phyloP scores from a whole-genome alignment of 1,140 invertebrate genomes.

The Atta colombica region DNA sequence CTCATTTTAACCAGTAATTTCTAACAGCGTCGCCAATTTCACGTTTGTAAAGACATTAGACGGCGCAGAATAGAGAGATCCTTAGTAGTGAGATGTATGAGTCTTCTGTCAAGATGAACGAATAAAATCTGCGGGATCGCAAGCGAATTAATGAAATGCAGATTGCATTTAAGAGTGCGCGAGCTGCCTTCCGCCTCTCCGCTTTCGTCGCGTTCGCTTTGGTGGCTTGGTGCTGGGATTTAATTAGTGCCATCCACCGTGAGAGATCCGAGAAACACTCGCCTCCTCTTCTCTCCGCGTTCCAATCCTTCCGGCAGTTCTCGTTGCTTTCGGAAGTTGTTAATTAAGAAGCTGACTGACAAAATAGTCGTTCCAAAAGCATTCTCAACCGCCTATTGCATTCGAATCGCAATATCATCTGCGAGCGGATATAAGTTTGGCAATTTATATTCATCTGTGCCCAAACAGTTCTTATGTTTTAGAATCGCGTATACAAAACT shows the following conservation, averaged over 20 bases:
- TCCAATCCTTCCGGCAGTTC: slow-evolving; percentile 49
- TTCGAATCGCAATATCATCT: slow-evolving; percentile 58
- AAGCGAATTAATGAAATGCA: slow-evolving; percentile 83
- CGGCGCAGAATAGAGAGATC: slow-evolving; percentile 54
- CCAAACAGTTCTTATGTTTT: neutral
- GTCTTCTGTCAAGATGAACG: slow-evolving; percentile 59
- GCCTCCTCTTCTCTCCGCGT: slow-evolving; percentile 29
- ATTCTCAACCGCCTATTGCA: slow-evolving; percentile 39
- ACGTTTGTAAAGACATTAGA: slow-evolving; percentile 53
- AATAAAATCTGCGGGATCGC: slow-evolving; percentile 71
- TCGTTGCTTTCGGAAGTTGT: slow-evolving; percentile 76
- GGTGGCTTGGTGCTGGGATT: slow-evolving; percentile 79
- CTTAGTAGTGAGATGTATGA: slow-evolving; percentile 12
- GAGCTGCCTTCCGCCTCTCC: slow-evolving; percentile 68
- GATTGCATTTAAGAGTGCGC: slow-evolving; percentile 82
- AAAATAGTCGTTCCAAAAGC: slow-evolving; percentile 68
- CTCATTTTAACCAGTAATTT: slow-evolving; percentile 23
- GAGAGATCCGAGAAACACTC: slow-evolving; percentile 75
- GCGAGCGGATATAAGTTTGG: slow-evolving; percentile 43
- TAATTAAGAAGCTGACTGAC: slow-evolving; percentile 76
- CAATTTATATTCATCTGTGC: slow-evolving; percentile 70
- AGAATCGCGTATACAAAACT: neutral
- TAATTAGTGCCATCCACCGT: slow-evolving; percentile 82
- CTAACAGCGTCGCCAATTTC: slow-evolving; percentile 22
- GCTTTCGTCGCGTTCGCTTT: slow-evolving; percentile 78